Evolutionary conservation across 1,140 invertebrate species (phyloP), one percentile per base, ranked within the genome.

Genomic region (Drosophila burlai): DNA sequence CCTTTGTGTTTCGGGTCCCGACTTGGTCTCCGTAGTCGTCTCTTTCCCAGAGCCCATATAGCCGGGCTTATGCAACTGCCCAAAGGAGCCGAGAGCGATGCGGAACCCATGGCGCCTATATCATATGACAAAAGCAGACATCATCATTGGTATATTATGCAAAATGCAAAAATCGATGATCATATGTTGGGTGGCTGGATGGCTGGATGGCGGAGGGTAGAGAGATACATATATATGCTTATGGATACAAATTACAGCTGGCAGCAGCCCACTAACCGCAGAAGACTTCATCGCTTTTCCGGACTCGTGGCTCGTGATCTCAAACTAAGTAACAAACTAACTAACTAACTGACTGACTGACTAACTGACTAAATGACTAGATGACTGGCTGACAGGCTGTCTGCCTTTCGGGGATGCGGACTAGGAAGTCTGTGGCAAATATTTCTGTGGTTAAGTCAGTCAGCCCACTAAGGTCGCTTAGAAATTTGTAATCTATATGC

Each of bases 201-300:
- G 13, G 21, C 18, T n/a, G 40, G 4, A 38, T 24, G 55, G 45
- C 21, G 62, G 60, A 60, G 69, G 40, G 76, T 34, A 63, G 69
- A 72, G 45, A 79, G 62, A 36, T 9, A 8, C 10, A 73, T 9
- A 13, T 16, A 73, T 76, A 80, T 69, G 61, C 43, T 64, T 80
- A 87, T 64, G 43, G 61, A 34, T 68, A 87, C 80, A 89, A 89
- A 87, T 87, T 87, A 77, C 69, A 54, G 64, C 54, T 67, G 76
- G 52, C 77, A 71, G 68, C 52, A 80, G 66, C 67, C 72, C 79
- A 80, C 72, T 89, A 89, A 87, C 83, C 83, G 81, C 83, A 89
- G 65, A 89, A 87, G 83, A 71, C 83, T 82, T 82, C 69, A 84
- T 83, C 81, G 73, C 36, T 50, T 76, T 81, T 74, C 73, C 69